phyloP scores from a whole-genome alignment of 2,888 invertebrate genomes.

The Eledone cirrhosa region DNA sequence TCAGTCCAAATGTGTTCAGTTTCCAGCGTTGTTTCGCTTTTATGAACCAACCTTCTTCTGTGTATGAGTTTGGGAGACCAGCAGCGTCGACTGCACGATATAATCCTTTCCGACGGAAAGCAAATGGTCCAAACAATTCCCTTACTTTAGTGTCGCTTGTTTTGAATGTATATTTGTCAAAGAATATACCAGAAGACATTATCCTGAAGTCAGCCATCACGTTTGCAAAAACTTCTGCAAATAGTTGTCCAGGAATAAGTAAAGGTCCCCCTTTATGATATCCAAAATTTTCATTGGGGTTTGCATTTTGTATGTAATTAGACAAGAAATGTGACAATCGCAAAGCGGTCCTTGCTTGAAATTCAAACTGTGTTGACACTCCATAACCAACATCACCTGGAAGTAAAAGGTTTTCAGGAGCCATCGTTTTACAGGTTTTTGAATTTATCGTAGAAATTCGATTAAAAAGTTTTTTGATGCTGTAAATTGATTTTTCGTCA shows the following conservation, averaged over 20 bases:
- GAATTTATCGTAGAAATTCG: slow-evolving; percentile 39
- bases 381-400: slow-evolving; percentile 88
- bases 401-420: slow-evolving; percentile 78
- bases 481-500: slow-evolving; percentile 35
- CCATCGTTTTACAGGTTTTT: slow-evolving; percentile 62
- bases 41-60: slow-evolving; percentile 83
- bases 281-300: slow-evolving; percentile 47
- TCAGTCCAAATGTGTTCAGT: slow-evolving; percentile 80
- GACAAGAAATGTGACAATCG: slow-evolving; percentile 93
- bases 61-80: slow-evolving; percentile 72
- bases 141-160: slow-evolving; percentile 62
- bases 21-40: slow-evolving; percentile 89
- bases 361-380: slow-evolving; percentile 84
- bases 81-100: slow-evolving; percentile 45
- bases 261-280: slow-evolving; percentile 40
- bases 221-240: slow-evolving; percentile 89
- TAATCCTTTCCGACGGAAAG: slow-evolving; percentile 39
- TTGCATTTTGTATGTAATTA: slow-evolving; percentile 79
- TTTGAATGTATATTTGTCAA: slow-evolving; percentile 88
- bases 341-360: slow-evolving; percentile 95
- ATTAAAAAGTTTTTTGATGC: slow-evolving; percentile 40
- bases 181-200: slow-evolving; percentile 87
- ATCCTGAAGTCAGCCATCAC: slow-evolving; percentile 89
- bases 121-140: slow-evolving; percentile 57
- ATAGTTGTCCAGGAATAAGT: slow-evolving; percentile 81